These are phyloP conservation scores for Oscarella lobularis DNA, from an alignment of 37 sponge, comb jelly and placozoan genomes.

Conservation along the genomic window DNA sequence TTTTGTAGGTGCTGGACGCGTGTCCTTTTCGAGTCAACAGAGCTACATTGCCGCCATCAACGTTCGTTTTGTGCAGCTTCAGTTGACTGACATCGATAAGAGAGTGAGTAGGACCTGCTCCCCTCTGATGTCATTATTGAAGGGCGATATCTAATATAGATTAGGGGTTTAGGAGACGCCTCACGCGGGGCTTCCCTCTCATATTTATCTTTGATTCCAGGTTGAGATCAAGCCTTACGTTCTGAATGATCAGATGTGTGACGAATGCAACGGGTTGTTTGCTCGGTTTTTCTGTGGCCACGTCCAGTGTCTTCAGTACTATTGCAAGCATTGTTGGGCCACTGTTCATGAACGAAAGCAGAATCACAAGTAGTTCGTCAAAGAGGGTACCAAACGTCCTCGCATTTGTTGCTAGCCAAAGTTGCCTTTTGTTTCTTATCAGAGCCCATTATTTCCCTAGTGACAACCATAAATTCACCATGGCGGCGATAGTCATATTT, in stretches of 20 bases:
- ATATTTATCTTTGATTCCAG: conserved; percentile 25
- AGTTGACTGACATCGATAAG: conserved; percentile 91
- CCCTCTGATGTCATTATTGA: too few relatives aligned
- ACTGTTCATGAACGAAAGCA: conserved; percentile 78
- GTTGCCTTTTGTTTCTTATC: conserved; percentile 7
- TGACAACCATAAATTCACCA: conserved; percentile 1
- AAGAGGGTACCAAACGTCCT: conserved; percentile 85
- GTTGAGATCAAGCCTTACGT: conserved; percentile 99
- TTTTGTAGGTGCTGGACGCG: conserved; percentile 85
- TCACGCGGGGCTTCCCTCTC: too few relatives aligned
- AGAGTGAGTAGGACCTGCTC: conserved; percentile 64
- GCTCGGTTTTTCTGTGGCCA: conserved; percentile 98
- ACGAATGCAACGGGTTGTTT: conserved; percentile 82
- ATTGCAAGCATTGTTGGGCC: conserved; percentile 98
- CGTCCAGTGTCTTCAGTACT: conserved; percentile 92
- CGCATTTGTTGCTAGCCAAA: conserved; percentile 11
- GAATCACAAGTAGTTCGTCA: conserved; percentile 86
- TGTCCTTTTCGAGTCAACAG: conserved; percentile 73
- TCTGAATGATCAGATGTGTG: conserved; percentile 95
- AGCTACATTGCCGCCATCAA: conserved; percentile 98
- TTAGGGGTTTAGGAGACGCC: too few relatives aligned
- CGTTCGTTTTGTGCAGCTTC: conserved; percentile 86
- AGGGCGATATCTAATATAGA: too few relatives aligned
- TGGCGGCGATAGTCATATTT: conserved; percentile 4
- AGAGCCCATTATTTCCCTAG: conserved; percentile 6